Percentiles rank a stretch among this genome's conserved stretches.
These are phyloP conservation scores for Scaptomyza caliginosa DNA, from an alignment of 2,888 invertebrate genomes.

Conservation along the genomic window DNA sequence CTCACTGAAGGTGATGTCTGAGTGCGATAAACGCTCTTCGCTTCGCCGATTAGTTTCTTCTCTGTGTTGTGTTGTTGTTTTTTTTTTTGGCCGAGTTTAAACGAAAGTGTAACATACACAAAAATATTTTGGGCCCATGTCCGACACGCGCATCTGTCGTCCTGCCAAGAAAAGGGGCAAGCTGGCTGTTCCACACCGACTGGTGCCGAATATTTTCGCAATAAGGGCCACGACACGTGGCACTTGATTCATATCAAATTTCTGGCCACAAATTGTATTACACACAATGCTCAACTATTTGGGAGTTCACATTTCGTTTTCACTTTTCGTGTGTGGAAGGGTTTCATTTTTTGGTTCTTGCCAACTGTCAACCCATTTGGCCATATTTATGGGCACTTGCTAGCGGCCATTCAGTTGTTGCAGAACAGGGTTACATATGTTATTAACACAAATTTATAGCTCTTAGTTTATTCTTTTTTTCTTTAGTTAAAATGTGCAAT, in stretches of 20 bases:
- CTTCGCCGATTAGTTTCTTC: slow-evolving; percentile 62
- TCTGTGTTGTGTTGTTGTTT: slow-evolving; percentile 14
- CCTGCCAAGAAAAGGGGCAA: slow-evolving; percentile 17
- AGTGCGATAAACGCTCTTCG: slow-evolving; percentile 62
- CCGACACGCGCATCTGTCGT: slow-evolving; percentile 73
- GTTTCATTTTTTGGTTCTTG: slow-evolving; percentile 40
- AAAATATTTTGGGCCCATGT: slow-evolving; percentile 42
- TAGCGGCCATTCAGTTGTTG: slow-evolving; percentile 39
- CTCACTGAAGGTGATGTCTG: slow-evolving; percentile 42
- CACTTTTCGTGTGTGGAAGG: slow-evolving; percentile 49
- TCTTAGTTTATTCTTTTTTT: slow-evolving; percentile 23
- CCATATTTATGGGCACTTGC: slow-evolving; percentile 71
- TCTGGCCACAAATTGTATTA: slow-evolving; percentile 67
- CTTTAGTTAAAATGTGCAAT: slow-evolving; percentile 18
- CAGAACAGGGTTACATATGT: slow-evolving; percentile 60
- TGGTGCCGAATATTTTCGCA: slow-evolving; percentile 39
- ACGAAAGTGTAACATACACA: slow-evolving; percentile 71
- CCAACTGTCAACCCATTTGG: slow-evolving; percentile 75
- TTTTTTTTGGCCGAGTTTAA: slow-evolving; percentile 46
- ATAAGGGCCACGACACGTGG: slow-evolving; percentile 74
- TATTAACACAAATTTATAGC: slow-evolving; percentile 72
- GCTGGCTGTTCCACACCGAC: slow-evolving; percentile 6
- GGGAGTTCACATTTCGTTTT: slow-evolving; percentile 65
- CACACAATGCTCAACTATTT: slow-evolving; percentile 63
- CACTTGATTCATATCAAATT: slow-evolving; percentile 82